Conservation (phyloP, 2,888 invertebrate species). For the Hirtodrosophila alboralis region DNA sequence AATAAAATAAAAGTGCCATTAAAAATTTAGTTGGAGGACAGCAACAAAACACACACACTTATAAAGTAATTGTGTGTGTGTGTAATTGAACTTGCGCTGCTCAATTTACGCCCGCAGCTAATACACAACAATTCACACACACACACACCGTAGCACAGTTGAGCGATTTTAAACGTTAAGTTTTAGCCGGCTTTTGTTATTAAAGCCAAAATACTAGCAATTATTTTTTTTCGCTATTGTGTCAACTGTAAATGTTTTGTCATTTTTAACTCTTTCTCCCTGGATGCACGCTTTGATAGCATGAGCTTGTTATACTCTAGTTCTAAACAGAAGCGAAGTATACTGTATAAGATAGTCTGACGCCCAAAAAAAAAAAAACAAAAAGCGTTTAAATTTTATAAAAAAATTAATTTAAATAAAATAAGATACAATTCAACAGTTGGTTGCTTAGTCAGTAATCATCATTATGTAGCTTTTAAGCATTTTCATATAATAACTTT, state of each 20-base stretch:
- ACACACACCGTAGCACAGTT: slow-evolving; percentile 25
- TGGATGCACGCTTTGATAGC: slow-evolving; percentile 16
- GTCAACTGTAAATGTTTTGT: slow-evolving; percentile 38
- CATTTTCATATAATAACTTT: too few species aligned
- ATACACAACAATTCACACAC: slow-evolving; percentile 21
- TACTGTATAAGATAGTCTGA: too few species aligned
- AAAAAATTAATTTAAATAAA: too few species aligned
- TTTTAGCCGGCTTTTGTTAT: slow-evolving; percentile 42
- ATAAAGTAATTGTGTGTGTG: slow-evolving; percentile 7
- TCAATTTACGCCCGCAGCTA: slow-evolving; percentile 64
- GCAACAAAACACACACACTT: slow-evolving; percentile 25
- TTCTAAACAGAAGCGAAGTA: too few species aligned
- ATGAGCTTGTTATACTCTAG: slow-evolving; percentile 30
- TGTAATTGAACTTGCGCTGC: slow-evolving; percentile 67
- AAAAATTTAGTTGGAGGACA: slow-evolving; percentile 69
- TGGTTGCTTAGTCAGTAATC: too few species aligned
- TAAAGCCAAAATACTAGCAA: slow-evolving; percentile 41
- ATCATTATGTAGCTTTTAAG: too few species aligned
- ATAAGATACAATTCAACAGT: too few species aligned
- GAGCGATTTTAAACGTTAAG: slow-evolving; percentile 37
- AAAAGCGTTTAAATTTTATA: too few species aligned
- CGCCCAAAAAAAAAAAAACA: too few species aligned
- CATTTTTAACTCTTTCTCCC: slow-evolving; percentile 6
- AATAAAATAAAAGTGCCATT: slow-evolving; percentile 60
- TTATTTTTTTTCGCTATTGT: slow-evolving; percentile 53